A percentile compares a stretch with the other conserved stretches of the same genome.
These are phyloP conservation scores for Halocynthia aurantium DNA, from an alignment of 23 tunicate species.

Conservation along the genomic window DNA sequence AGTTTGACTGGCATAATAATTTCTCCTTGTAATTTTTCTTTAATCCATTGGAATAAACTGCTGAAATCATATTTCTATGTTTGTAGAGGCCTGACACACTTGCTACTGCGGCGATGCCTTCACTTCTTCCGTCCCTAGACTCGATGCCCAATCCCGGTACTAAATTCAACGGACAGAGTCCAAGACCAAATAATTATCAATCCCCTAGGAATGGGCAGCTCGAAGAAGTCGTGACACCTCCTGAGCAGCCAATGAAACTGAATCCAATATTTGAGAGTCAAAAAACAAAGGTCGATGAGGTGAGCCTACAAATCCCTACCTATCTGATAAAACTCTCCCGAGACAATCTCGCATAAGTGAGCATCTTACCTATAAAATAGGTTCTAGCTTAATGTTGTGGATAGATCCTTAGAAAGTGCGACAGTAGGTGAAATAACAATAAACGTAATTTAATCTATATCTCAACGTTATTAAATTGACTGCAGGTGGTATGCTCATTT, in stretches of 20 bases:
- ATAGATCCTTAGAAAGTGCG: too few relatives aligned
- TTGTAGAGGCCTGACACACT: slow-evolving; percentile 69
- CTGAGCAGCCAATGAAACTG: too few relatives aligned
- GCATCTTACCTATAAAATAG: too few relatives aligned
- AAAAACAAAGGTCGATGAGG: background rate
- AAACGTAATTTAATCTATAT: too few relatives aligned
- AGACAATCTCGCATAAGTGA: too few relatives aligned
- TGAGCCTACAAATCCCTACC: background rate
- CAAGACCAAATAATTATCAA: background rate
- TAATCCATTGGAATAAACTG: background rate
- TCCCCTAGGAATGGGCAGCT: background rate
- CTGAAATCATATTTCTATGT: background rate
- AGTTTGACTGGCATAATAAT: background rate
- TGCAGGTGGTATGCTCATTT: too few relatives aligned
- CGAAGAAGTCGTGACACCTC: background rate
- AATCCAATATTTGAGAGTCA: background rate
- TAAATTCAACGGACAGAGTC: background rate
- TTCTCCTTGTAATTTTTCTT: slow-evolving; percentile 1
- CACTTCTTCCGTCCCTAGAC: slow-evolving; percentile 45
- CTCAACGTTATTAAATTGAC: too few relatives aligned
- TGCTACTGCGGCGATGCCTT: slow-evolving; percentile 33
- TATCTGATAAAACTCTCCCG: background rate
- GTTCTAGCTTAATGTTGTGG: too few relatives aligned
- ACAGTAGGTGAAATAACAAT: too few relatives aligned
- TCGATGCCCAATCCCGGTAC: slow-evolving; percentile 21